These are phyloP conservation scores for Nasonia longicornis DNA, from an alignment of 1,140 invertebrate genomes.

Conservation along the genomic window DNA sequence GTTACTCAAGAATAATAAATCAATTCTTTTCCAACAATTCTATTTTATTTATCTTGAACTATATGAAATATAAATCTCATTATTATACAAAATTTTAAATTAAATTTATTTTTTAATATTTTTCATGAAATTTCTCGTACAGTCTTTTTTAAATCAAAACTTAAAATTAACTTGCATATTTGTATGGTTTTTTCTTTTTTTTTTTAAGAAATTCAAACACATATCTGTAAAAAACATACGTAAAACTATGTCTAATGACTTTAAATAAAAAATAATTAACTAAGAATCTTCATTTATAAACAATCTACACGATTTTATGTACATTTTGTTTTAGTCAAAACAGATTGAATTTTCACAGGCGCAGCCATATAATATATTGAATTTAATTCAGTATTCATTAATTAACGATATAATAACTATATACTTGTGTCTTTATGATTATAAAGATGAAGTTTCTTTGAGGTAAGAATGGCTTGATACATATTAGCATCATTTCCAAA, in stretches of 20 bases:
- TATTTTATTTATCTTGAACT: constrained; percentile 29
- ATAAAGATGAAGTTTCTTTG: constrained; percentile 75
- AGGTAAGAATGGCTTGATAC: constrained; percentile 75
- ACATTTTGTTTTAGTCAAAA: constrained; percentile 1
- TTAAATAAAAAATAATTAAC: neutral
- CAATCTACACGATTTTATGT: neutral
- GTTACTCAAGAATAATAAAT: constrained; percentile 45
- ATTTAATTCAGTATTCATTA: neutral
- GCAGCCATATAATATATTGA: neutral
- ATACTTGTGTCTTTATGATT: constrained; percentile 56
- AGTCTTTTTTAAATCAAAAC: constrained; percentile 35
- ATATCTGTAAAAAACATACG: too few relatives aligned
- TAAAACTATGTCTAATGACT: neutral
- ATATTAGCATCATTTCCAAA: constrained; percentile 68
- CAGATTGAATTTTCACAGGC: neutral
- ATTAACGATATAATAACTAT: constrained; percentile 12
- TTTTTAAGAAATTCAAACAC: too few relatives aligned
- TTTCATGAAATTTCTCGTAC: neutral
- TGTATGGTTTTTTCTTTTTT: neutral
- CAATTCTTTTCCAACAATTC: constrained; percentile 40
- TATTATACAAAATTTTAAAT: neutral
- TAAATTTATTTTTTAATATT: neutral
- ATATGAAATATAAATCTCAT: constrained; percentile 21
- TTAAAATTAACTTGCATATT: neutral
- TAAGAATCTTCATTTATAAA: neutral